Evolutionary conservation across 2,888 invertebrate genomes (phyloP).

Genomic region (Yponomeuta plumbellus): DNA sequence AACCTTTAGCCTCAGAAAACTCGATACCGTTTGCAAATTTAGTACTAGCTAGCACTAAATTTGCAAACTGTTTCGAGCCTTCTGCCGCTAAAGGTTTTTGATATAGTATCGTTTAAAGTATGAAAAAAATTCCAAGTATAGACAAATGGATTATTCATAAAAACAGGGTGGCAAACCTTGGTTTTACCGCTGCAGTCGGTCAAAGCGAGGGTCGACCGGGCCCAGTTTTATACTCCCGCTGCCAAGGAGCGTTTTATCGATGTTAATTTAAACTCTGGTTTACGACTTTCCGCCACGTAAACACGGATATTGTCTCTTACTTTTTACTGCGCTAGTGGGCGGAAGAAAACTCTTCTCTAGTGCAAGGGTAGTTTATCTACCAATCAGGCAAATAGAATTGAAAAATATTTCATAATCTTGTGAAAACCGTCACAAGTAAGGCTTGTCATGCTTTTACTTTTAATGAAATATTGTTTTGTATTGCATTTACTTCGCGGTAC

Average conservation of each 20-base stretch:
- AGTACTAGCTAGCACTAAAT: too few species aligned
- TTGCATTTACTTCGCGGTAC: too few species aligned
- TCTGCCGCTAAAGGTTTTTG: too few species aligned
- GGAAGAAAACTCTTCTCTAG: neutral
- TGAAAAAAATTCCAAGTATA: neutral
- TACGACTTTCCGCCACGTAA: conserved; percentile 12
- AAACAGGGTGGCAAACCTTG: neutral
- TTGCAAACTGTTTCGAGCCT: too few species aligned
- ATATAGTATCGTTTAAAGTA: too few species aligned
- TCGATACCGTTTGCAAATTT: too few species aligned
- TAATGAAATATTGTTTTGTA: too few species aligned
- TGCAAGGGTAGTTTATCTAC: neutral
- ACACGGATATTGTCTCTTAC: conserved; percentile 11
- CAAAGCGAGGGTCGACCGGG: neutral
- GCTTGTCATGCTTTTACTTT: too few species aligned
- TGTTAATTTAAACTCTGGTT: conserved; percentile 16
- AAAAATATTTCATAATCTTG: too few species aligned
- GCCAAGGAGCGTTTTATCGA: conserved; percentile 5
- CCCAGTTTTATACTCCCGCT: neutral
- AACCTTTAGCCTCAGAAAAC: too few species aligned
- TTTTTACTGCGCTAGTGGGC: neutral
- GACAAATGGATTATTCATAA: neutral
- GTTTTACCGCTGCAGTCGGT: neutral
- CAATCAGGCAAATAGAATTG: too few species aligned
- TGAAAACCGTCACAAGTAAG: too few species aligned